Evolutionary conservation across 2,888 invertebrate species (phyloP), one percentile per base, ranked within the genome.

Genomic region (Lepas anatifera): DNA sequence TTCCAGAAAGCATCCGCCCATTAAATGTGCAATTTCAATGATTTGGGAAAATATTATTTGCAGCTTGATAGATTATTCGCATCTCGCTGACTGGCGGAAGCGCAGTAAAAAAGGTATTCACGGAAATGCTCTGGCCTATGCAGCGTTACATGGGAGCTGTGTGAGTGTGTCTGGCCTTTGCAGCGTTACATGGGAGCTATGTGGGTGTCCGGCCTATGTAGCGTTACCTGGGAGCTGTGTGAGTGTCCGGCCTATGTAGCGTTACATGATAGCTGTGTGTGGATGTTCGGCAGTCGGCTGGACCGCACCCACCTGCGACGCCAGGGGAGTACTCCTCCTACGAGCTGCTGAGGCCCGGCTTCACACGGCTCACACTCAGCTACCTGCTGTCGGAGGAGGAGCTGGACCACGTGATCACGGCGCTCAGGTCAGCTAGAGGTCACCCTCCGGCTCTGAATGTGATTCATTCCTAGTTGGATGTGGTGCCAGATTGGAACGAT

Each of bases 341-440:
- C 72, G 92, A 93, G 78, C 86, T 90, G 73, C 80, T 93, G 63
- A 83, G 92, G 69, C 95, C 95, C 6, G 94, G 94, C 1, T 94
- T 94, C 80, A 88, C 89, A 37, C 83, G 93, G 73, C 84, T 95
- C 35, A 91, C 91, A 68, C 83, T 95, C 70, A 91, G 94, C 0
- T 95, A 87, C 80, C 92, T 92, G 79, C 88, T 90, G 84, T 85
- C 87, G 29, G 90, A 92, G 74, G 81, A 85, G 67, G 90, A 92
- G 78, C 81, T 74, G 67, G 29, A 52, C 25, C 25, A 68, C 29
- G 22, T 27, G 18, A 46, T 48, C 39, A 29, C 41, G 3, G 41
- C 43, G 41, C 41, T 67, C 27, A 67, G 46, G 67, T 67, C 25
- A 41, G 41, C n/a, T n/a, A n/a, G n/a, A n/a, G n/a, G n/a, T n/a